Conservation (phyloP, 2,797 vertebrate species). For the Amblyraja radiata region DNA sequence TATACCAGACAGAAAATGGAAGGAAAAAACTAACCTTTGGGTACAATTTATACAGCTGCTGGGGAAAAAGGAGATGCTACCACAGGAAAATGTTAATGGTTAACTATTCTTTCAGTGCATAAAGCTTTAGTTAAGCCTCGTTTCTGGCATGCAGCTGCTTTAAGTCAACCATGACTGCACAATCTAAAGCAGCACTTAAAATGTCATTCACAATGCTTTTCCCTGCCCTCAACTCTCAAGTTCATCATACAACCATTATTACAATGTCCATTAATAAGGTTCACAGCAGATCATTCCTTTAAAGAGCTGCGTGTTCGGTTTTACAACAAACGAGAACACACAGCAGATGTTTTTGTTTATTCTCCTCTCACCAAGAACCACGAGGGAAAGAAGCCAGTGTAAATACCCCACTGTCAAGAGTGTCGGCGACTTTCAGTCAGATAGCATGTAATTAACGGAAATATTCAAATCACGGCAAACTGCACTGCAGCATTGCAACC, state of each 20-base stretch:
- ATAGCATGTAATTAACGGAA: not conserved
- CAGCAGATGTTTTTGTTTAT: not conserved
- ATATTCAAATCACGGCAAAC: not conserved
- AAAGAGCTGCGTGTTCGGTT: conserved; percentile 3
- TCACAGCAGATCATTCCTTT: conserved; percentile 4
- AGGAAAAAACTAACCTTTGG: not conserved
- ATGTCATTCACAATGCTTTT: not conserved
- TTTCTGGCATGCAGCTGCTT: not conserved
- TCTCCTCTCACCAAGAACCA: not conserved
- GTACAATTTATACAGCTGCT: not conserved
- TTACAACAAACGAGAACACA: not conserved
- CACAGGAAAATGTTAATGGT: not conserved
- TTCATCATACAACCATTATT: conserved; percentile 17
- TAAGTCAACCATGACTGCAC: conserved; percentile 30
- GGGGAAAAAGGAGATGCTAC: too few species aligned
- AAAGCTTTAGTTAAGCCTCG: conserved; percentile 7
- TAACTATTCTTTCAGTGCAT: not conserved
- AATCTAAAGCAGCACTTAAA: not conserved
- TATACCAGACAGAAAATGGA: not conserved
- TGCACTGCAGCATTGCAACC: not conserved
- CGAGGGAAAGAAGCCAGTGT: not conserved
- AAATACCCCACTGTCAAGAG: conserved; percentile 12
- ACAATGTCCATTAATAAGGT: not conserved
- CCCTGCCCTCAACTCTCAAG: not conserved
- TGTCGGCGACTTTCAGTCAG: not conserved